Conservation (phyloP, 1,140 invertebrate species). For the Neodiprion fabricii region DNA sequence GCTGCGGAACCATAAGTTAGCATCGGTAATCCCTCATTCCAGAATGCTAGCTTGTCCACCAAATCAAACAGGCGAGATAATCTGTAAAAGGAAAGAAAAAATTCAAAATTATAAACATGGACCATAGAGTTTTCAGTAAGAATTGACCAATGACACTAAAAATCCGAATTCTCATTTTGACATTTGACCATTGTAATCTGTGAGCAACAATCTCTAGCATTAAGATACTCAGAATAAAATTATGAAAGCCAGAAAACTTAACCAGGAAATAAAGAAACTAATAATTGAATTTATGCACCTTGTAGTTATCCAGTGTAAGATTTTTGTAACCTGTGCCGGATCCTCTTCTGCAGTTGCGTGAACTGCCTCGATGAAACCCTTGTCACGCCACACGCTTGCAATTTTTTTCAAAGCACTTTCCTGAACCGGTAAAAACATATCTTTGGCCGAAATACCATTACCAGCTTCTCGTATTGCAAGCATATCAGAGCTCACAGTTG, state of each 20-base stretch:
- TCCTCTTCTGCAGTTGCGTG: slow-evolving; percentile 56
- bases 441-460: slow-evolving; percentile 46
- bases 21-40: slow-evolving; percentile 48
- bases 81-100: slow-evolving; percentile 38
- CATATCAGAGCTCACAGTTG: slow-evolving; percentile 51
- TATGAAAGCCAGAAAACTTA: too few species aligned
- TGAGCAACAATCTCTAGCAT: too few species aligned
- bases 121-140: too few species aligned
- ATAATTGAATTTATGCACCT: slow-evolving; percentile 33
- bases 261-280: too few species aligned
- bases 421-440: slow-evolving; percentile 57
- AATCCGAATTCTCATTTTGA: too few species aligned
- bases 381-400: slow-evolving; percentile 60
- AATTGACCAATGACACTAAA: slow-evolving; percentile 33
- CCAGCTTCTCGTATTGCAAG: slow-evolving; percentile 53
- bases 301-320: slow-evolving; percentile 48
- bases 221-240: slow-evolving; percentile 36
- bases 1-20: slow-evolving; percentile 51
- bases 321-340: slow-evolving; percentile 48
- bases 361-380: slow-evolving; percentile 65
- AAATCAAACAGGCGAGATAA: slow-evolving; percentile 44
- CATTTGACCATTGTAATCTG: too few species aligned
- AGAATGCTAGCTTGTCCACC: slow-evolving; percentile 50
- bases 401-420: slow-evolving; percentile 58
- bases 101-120: slow-evolving; percentile 17